Conservation (phyloP, 2,113 vertebrate genomes). For the Strigops habroptila region DNA sequence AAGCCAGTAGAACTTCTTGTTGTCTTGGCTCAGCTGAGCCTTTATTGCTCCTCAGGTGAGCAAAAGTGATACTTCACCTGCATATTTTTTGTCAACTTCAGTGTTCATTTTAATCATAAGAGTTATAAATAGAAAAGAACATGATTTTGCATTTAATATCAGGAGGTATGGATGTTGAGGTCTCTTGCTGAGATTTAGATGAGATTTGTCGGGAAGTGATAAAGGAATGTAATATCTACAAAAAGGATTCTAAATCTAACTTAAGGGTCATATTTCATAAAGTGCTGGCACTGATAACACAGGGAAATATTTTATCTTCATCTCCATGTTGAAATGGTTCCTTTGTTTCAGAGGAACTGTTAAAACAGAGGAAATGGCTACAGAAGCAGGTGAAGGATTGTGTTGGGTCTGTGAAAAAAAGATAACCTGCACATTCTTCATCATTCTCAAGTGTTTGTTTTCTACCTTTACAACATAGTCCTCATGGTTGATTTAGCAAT, state of each 20-base stretch:
- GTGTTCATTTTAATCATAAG: neutral
- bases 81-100: neutral
- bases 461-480: neutral
- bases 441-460: neutral
- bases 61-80: neutral
- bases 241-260: constrained; percentile 73
- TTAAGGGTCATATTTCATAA: constrained; percentile 75
- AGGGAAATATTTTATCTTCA: constrained; percentile 72
- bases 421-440: constrained; percentile 8
- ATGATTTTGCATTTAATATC: constrained; percentile 1
- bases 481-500: constrained; percentile 37
- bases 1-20: neutral
- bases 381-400: neutral
- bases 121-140: constrained; percentile 26
- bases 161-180: neutral
- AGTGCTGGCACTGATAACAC: constrained; percentile 49
- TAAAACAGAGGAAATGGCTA: neutral
- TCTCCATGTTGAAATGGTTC: neutral
- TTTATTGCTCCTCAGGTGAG: neutral
- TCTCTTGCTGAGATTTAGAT: constrained; percentile 2
- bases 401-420: neutral
- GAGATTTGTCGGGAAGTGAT: constrained; percentile 72
- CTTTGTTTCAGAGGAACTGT: neutral
- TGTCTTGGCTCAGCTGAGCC: neutral
- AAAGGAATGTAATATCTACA: constrained; percentile 63